Conservation (phyloP, 1,140 invertebrate genomes). For the Hypsibius dujardini region DNA sequence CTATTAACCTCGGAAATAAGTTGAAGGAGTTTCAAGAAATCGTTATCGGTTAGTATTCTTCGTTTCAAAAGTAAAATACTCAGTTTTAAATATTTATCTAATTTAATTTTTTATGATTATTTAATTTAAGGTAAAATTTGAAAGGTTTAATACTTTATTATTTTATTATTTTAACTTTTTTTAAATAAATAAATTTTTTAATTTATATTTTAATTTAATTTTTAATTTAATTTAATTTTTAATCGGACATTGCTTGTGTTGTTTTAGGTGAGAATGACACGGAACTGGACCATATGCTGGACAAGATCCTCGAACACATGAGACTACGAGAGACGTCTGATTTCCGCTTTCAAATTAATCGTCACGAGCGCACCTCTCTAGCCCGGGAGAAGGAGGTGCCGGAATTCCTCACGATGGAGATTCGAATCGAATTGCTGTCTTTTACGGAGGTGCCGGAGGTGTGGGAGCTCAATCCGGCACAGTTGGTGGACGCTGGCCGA, state of each 20-base stretch:
- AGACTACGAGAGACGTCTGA: neutral
- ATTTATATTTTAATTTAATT: no score
- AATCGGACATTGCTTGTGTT: no score
- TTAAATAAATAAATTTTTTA: no score
- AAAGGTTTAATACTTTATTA: no score
- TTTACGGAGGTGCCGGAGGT: slow-evolving; percentile 1
- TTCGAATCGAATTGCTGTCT: neutral
- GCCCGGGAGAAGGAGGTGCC: neutral
- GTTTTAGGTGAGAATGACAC: neutral
- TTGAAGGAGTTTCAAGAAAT: neutral
- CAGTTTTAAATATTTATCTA: no score
- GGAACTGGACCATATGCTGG: slow-evolving; percentile 15
- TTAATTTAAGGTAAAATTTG: no score
- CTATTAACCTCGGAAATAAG: neutral
- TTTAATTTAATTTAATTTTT: no score
- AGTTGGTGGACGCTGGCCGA: neutral
- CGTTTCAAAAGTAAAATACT: no score
- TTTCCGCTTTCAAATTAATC: neutral
- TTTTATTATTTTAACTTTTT: no score
- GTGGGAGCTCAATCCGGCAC: slow-evolving; percentile 9
- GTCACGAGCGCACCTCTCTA: neutral
- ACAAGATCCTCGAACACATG: slow-evolving; percentile 11
- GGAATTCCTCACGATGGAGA: neutral
- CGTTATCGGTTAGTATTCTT: no score
- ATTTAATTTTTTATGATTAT: no score